These are phyloP conservation scores for Pristionchus exspectatus DNA, from an alignment of 2,888 invertebrate species.

Conservation along the genomic window DNA sequence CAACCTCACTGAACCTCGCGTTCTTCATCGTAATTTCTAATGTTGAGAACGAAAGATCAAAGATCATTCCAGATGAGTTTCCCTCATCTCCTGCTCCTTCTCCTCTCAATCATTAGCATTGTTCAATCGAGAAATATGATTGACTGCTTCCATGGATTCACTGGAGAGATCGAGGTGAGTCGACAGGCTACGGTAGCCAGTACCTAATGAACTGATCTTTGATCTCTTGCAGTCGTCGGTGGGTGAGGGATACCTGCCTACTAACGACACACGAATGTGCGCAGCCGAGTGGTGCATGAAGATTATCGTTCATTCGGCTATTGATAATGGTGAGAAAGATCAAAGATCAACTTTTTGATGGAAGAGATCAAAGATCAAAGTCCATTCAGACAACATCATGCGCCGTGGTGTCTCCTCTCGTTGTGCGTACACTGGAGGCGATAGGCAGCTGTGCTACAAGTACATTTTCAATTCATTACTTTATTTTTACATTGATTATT, in stretches of 20 bases:
- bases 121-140: slow-evolving; percentile 54
- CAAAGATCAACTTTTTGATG: neutral
- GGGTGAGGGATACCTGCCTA: slow-evolving; percentile 57
- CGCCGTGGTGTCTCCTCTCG: slow-evolving; percentile 69
- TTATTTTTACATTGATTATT: neutral
- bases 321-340: slow-evolving; percentile 62
- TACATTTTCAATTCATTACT: neutral
- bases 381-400: slow-evolving; percentile 62
- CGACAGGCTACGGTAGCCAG: neutral
- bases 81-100: neutral
- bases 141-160: slow-evolving; percentile 68
- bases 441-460: slow-evolving; percentile 63
- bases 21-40: neutral
- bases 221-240: slow-evolving; percentile 60
- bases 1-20: too few relatives aligned
- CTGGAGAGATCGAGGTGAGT: slow-evolving; percentile 66
- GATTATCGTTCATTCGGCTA: slow-evolving; percentile 64
- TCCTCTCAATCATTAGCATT: neutral
- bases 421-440: slow-evolving; percentile 70
- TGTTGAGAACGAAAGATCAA: neutral
- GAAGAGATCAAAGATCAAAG: neutral
- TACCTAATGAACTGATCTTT: neutral
- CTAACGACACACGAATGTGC: slow-evolving; percentile 68
- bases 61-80: slow-evolving; percentile 21
- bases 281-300: slow-evolving; percentile 68